Evolutionary conservation across 2,797 vertebrate genomes (phyloP).

Genomic region (Arctocebus calabarensis): DNA sequence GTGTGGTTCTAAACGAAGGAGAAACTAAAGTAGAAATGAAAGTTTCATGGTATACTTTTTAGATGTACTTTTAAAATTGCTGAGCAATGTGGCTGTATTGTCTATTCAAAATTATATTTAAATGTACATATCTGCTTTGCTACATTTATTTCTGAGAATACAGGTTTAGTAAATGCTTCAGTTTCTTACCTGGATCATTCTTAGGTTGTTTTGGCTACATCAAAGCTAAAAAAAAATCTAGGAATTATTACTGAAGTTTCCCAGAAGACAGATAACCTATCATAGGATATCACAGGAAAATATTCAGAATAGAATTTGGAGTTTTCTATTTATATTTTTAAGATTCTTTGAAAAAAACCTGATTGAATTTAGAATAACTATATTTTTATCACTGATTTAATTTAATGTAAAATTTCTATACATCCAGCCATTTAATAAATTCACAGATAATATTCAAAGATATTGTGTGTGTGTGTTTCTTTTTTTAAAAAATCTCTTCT

Average conservation of each 20-base stretch:
- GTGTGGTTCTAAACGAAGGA: neutral
- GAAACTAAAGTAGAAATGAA: neutral
- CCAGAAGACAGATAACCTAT: neutral
- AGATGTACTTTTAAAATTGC: neutral
- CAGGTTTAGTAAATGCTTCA: neutral
- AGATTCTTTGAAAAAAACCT: constrained; percentile 45
- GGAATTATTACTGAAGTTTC: constrained; percentile 49
- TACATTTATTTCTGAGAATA: constrained; percentile 34
- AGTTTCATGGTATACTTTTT: neutral
- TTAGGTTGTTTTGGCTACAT: constrained; percentile 49
- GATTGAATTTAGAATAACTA: constrained; percentile 48
- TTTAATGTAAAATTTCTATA: constrained; percentile 21
- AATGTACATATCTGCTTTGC: constrained; percentile 28
- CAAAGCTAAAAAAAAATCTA: constrained; percentile 30
- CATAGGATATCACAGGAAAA: neutral
- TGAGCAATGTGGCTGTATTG: neutral
- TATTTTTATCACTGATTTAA: constrained; percentile 29
- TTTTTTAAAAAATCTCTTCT: neutral
- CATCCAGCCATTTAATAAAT: neutral
- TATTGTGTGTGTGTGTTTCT: neutral
- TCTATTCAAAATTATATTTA: neutral
- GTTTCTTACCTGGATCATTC: neutral
- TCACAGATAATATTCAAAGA: neutral
- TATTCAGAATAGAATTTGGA: constrained; percentile 25
- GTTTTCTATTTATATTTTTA: neutral